Conservation (phyloP, 2,888 invertebrate genomes). For the Sepioteuthis lessoniana region DNA sequence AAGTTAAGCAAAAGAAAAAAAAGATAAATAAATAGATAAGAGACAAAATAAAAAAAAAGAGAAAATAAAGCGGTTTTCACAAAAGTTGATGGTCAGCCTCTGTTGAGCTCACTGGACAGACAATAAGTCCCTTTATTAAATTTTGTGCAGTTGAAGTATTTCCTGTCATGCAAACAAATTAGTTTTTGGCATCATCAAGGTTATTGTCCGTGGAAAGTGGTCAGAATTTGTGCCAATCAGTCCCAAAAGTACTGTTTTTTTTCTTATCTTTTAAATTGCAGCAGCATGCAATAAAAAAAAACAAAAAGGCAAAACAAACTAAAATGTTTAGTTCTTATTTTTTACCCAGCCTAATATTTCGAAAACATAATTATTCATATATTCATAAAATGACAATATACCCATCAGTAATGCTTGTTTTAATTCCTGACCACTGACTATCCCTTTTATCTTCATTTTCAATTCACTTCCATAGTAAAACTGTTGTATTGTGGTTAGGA, state of each 20-base stretch:
- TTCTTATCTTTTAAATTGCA: background rate
- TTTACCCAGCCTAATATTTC: too few relatives aligned
- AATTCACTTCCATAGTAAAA: too few relatives aligned
- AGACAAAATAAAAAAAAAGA: background rate
- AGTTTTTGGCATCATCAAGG: background rate
- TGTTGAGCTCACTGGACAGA: background rate
- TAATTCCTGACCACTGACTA: too few relatives aligned
- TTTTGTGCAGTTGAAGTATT: constrained; percentile 8
- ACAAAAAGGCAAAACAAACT: too few relatives aligned
- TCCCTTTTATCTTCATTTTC: too few relatives aligned
- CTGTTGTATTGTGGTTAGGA: too few relatives aligned
- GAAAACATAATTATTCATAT: too few relatives aligned
- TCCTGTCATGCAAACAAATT: constrained; percentile 33
- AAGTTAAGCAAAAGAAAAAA: background rate
- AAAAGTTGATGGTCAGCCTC: constrained; percentile 33
- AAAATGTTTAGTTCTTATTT: too few relatives aligned
- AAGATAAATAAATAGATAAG: too few relatives aligned
- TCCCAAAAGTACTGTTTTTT: background rate
- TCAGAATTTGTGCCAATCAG: background rate
- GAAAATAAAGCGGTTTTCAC: background rate
- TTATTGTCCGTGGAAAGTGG: background rate
- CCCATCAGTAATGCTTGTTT: too few relatives aligned
- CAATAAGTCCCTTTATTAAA: background rate
- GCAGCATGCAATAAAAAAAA: too few relatives aligned
- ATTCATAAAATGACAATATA: too few relatives aligned